Evolutionary conservation across 1,140 invertebrate species (phyloP).

Genomic region (Papilio glaucus): DNA sequence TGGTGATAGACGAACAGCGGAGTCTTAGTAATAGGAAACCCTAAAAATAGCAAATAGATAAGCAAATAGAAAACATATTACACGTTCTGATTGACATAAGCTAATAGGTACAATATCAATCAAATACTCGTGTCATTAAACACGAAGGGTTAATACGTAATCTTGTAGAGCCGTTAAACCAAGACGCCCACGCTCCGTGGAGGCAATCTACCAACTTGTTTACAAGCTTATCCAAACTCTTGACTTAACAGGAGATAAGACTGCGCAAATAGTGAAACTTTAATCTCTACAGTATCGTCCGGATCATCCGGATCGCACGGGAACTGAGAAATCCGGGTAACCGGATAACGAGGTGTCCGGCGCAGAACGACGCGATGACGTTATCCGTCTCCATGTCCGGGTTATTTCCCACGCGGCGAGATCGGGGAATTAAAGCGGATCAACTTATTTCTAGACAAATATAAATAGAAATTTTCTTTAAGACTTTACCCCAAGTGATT

Average conservation of each 20-base stretch:
- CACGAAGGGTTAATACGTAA: not conserved
- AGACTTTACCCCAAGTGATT: not conserved
- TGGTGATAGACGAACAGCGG: no score
- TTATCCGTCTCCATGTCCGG: slow-evolving; percentile 21
- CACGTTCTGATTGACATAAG: not conserved
- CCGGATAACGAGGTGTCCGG: slow-evolving; percentile 33
- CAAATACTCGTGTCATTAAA: not conserved
- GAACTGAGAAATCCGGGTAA: not conserved
- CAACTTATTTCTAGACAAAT: slow-evolving; percentile 9
- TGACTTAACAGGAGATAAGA: slow-evolving; percentile 17
- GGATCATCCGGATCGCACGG: slow-evolving; percentile 8
- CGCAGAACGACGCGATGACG: not conserved
- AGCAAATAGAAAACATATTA: not conserved
- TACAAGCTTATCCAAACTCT: slow-evolving; percentile 13
- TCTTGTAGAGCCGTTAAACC: not conserved
- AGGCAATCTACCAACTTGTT: not conserved
- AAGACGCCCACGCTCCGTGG: not conserved
- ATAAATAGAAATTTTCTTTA: not conserved
- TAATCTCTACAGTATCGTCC: not conserved
- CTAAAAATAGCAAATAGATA: not conserved
- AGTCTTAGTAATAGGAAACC: no score
- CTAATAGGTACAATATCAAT: not conserved
- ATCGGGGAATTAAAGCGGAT: not conserved
- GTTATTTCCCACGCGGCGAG: slow-evolving; percentile 27
- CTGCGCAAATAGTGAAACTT: slow-evolving; percentile 18